phyloP scores from a whole-genome alignment of 2,888 invertebrate genomes.

The Gnatocerus cornutus region DNA sequence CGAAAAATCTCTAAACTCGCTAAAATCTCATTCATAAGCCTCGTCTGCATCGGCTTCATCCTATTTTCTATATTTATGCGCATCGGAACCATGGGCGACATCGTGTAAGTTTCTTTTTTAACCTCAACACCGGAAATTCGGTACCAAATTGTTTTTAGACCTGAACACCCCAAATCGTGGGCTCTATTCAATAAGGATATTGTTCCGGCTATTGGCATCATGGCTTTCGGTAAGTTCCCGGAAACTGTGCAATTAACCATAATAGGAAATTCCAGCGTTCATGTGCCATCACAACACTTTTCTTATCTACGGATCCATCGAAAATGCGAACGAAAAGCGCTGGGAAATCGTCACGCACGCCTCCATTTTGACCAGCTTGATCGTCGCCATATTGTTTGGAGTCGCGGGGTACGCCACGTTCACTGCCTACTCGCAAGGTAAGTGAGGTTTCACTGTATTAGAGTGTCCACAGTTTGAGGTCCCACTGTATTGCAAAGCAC shows the following conservation, averaged over 20 bases:
- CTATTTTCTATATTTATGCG: constrained; percentile 79
- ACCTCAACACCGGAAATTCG: not conserved
- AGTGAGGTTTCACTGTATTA: constrained; percentile 14
- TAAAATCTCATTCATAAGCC: constrained; percentile 79
- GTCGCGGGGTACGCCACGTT: constrained; percentile 88
- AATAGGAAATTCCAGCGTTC: constrained; percentile 83
- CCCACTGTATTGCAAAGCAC: too few relatives aligned
- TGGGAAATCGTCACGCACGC: constrained; percentile 89
- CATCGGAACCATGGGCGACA: constrained; percentile 74
- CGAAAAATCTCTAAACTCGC: constrained; percentile 82
- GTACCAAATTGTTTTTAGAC: constrained; percentile 70
- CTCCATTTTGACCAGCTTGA: constrained; percentile 82
- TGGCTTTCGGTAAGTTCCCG: constrained; percentile 86
- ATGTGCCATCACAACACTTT: constrained; percentile 95
- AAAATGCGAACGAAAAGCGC: constrained; percentile 81
- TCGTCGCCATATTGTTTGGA: constrained; percentile 83
- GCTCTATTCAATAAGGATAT: constrained; percentile 82
- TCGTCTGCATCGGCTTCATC: constrained; percentile 83
- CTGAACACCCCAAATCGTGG: constrained; percentile 79
- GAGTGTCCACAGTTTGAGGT: too few relatives aligned
- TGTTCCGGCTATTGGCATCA: constrained; percentile 86
- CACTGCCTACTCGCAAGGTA: constrained; percentile 85
- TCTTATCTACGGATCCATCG: constrained; percentile 86
- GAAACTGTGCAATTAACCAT: too few relatives aligned
- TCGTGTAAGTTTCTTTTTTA: constrained; percentile 75